Conservation (phyloP, 2,113 vertebrate species). For the Hiodon alosoides region DNA sequence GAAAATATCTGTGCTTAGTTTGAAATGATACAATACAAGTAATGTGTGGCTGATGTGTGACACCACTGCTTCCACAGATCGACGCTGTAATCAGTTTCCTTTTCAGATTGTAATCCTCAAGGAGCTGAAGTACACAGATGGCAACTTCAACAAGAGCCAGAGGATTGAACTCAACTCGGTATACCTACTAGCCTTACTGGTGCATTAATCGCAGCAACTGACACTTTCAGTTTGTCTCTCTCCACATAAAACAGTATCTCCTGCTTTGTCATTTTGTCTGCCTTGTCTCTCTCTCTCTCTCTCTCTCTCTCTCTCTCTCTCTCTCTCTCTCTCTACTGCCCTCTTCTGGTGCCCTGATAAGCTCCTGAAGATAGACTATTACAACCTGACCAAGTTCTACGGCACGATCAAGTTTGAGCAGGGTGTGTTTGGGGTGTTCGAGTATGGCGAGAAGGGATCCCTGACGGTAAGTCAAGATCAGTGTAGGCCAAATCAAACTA, state of each 20-base stretch:
- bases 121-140: slow-evolving; percentile 78
- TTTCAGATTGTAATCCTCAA: slow-evolving; percentile 85
- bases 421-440: slow-evolving; percentile 82
- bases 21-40: too few relatives aligned
- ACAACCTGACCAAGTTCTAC: slow-evolving; percentile 97
- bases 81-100: slow-evolving; percentile 19
- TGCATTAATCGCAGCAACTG: background rate
- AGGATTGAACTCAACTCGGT: slow-evolving; percentile 90
- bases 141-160: slow-evolving; percentile 81
- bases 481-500: slow-evolving; percentile 16
- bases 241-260: too few relatives aligned
- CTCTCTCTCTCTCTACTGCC: background rate
- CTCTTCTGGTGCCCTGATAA: slow-evolving; percentile 38
- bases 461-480: slow-evolving; percentile 73
- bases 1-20: too few relatives aligned
- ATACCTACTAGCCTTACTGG: slow-evolving; percentile 17
- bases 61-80: background rate
- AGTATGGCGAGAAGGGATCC: slow-evolving; percentile 90
- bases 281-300: background rate
- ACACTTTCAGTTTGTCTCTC: background rate
- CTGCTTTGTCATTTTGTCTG: background rate
- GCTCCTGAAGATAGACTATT: slow-evolving; percentile 88
- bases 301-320: background rate
- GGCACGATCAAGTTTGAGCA: slow-evolving; percentile 90
- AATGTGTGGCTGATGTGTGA: background rate